A percentile compares a stretch with the other conserved stretches of the same genome.
phyloP scores from a whole-genome alignment of 2,888 invertebrate genomes.

The Dermolepida albohirtum region DNA sequence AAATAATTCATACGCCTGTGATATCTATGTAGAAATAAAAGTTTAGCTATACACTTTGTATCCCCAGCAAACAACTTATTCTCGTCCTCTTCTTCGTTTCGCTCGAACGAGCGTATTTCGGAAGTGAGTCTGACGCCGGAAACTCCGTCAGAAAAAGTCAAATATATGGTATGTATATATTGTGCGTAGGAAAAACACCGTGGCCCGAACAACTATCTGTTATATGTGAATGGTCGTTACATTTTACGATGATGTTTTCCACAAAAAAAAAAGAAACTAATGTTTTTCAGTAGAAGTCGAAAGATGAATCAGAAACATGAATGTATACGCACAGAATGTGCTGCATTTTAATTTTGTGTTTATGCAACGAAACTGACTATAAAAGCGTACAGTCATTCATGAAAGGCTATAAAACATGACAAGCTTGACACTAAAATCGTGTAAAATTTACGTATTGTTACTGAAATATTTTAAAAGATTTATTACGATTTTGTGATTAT shows the following conservation, averaged over 20 bases:
- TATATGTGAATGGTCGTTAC: conserved; percentile 20
- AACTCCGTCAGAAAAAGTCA: conserved; percentile 46
- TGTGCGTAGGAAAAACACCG: not conserved
- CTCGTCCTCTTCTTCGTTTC: conserved; percentile 14
- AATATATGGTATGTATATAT: conserved; percentile 8
- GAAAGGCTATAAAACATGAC: no score
- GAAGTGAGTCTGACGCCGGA: conserved; percentile 52
- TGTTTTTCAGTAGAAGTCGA: conserved; percentile 9
- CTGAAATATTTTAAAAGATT: no score
- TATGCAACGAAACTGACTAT: not conserved
- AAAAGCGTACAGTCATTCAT: no score
- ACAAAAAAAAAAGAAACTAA: conserved; percentile 14
- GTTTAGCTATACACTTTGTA: conserved; percentile 12
- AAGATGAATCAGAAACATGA: conserved; percentile 26
- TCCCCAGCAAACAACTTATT: conserved; percentile 12
- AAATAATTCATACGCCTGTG: conserved; percentile 31
- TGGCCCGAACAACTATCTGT: conserved; percentile 20
- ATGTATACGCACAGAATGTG: not conserved
- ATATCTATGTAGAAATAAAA: conserved; percentile 27
- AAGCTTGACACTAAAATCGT: no score
- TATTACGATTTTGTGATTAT: no score
- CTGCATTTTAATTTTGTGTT: conserved; percentile 8
- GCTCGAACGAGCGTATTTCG: conserved; percentile 43
- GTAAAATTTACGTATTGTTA: no score
- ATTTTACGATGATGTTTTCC: conserved; percentile 28